These are phyloP conservation scores for Sebastes itinus DNA, from an alignment of 2,797 vertebrate genomes.

Conservation along the genomic window DNA sequence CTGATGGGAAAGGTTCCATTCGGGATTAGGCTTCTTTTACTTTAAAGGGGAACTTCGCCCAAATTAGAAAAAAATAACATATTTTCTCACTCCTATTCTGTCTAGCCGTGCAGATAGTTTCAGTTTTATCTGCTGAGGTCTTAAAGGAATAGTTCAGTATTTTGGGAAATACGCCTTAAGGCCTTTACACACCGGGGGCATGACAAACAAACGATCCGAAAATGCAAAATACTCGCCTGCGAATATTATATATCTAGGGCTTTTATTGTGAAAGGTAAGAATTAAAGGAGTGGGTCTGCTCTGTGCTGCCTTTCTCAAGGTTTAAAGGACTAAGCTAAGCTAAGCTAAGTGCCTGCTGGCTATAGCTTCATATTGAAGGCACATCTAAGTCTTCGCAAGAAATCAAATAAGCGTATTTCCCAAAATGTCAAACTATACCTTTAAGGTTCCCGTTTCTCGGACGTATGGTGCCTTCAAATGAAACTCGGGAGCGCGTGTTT, in stretches of 20 bases:
- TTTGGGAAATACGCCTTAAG: not conserved
- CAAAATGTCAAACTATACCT: not conserved
- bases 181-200: too few relatives aligned
- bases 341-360: too few relatives aligned
- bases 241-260: too few relatives aligned
- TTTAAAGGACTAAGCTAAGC: too few relatives aligned
- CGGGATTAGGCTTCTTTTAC: not conserved
- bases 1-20: conserved; percentile 14
- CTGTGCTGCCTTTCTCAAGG: too few relatives aligned
- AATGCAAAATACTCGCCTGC: too few relatives aligned
- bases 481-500: too few relatives aligned
- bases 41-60: not conserved
- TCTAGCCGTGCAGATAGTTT: not conserved
- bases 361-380: too few relatives aligned
- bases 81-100: not conserved
- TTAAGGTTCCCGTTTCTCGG: not conserved
- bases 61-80: not conserved
- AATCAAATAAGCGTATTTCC: not conserved
- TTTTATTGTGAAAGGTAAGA: too few relatives aligned
- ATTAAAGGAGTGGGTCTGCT: too few relatives aligned
- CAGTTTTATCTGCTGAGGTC: not conserved
- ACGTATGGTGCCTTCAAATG: not conserved
- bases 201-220: too few relatives aligned
- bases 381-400: too few relatives aligned
- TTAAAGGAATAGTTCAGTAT: not conserved